Percentiles rank a stretch among this genome's conserved stretches.
Evolutionary conservation across 2,113 vertebrate genomes (phyloP).

Genomic region (Saguinus imperator): DNA sequence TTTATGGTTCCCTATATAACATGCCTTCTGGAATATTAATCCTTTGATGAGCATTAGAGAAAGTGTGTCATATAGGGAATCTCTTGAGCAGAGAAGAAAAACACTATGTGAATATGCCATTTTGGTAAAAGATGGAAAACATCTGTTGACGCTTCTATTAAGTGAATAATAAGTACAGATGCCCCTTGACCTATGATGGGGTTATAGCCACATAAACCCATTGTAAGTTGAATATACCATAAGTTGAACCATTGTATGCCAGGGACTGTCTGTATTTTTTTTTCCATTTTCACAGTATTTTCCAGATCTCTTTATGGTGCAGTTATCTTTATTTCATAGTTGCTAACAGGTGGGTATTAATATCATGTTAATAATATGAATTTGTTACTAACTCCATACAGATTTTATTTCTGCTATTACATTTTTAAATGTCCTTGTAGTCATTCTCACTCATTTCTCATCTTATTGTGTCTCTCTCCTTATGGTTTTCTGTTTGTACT

Average conservation of each 20-base stretch:
- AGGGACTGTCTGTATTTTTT: neutral
- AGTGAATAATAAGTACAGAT: neutral
- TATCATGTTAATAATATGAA: neutral
- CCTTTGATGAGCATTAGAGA: too few species aligned
- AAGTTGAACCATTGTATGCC: neutral
- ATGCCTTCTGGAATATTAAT: neutral
- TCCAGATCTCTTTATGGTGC: neutral
- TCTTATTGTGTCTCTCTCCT: neutral
- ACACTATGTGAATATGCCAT: neutral
- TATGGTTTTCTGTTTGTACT: neutral
- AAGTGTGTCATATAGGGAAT: too few species aligned
- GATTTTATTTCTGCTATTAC: neutral
- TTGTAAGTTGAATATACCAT: neutral
- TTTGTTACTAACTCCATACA: neutral
- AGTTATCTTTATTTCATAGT: neutral
- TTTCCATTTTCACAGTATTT: neutral
- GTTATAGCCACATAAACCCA: neutral
- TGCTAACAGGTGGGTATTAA: neutral
- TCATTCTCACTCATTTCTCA: neutral
- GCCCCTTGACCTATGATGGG: neutral
- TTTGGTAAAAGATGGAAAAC: neutral
- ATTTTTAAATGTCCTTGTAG: neutral
- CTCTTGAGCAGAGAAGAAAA: slow-evolving; percentile 7
- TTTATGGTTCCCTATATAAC: neutral
- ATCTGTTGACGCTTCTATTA: neutral